Base-by-base conservation (phyloP, 2,888 invertebrate genomes). In the Stegana nigrithorax region DNA sequence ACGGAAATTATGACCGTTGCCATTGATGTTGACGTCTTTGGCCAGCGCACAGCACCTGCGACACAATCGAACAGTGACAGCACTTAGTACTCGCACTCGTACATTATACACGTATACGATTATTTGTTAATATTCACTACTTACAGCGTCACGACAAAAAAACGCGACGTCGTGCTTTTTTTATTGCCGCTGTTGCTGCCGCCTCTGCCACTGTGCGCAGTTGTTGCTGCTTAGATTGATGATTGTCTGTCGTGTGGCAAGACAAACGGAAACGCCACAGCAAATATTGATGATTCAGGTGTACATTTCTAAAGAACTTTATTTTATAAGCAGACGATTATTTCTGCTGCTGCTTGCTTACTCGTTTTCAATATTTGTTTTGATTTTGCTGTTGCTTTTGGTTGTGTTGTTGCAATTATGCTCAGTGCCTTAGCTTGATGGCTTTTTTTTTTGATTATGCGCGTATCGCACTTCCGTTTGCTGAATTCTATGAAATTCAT, bases 1-100 rank as follows among this genome's bases (percentile, higher is more conserved):
- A 23, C 47, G 47, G 47, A 47, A 47, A 47, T 47, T 21, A 25
- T 23, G 21, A 36, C 36, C 36, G n/a, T n/a, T n/a, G n/a, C n/a
- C n/a, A n/a, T n/a, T n/a, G n/a, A n/a, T 36, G 36, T 36, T 5
- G 5, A n/a, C 36, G 12, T 5, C 10, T 4, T 36, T 5, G 12
- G 12, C 4, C n/a, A n/a, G 1, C 36, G 2, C 36, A 10, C 4
- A n/a, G n/a, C n/a, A n/a, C n/a, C n/a, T n/a, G n/a, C n/a, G n/a
- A n/a, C n/a, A n/a, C n/a, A n/a, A n/a, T n/a, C n/a, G n/a, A n/a
- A n/a, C n/a, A n/a, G n/a, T n/a, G n/a, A n/a, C n/a, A n/a, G n/a
- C n/a, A n/a, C n/a, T n/a, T n/a, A n/a, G n/a, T n/a, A n/a, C n/a
- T n/a, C n/a, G n/a, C n/a, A n/a, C n/a, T n/a, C n/a, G n/a, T n/a